phyloP scores from a whole-genome alignment of 2,113 vertebrate genomes.

The Myiozetetes cayanensis region DNA sequence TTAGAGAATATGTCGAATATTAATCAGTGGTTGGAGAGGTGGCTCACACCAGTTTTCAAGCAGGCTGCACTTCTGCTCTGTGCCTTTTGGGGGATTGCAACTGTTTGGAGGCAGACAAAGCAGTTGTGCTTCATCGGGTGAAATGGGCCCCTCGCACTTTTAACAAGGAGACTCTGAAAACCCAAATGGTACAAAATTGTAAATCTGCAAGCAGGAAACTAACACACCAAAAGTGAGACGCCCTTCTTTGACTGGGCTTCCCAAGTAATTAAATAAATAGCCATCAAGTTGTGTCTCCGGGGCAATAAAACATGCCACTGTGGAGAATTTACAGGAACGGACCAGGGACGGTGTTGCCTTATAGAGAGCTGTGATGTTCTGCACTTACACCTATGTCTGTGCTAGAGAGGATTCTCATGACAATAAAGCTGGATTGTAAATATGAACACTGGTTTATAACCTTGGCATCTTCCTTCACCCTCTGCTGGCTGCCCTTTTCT shows the following conservation, averaged over 20 bases:
- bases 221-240: conserved; percentile 54
- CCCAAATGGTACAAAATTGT: conserved; percentile 70
- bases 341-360: conserved; percentile 34
- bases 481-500: background rate
- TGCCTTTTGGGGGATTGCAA: conserved; percentile 61
- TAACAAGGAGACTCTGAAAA: conserved; percentile 71
- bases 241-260: conserved; percentile 67
- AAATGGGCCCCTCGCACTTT: conserved; percentile 64
- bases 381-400: background rate
- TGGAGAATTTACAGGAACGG: conserved; percentile 64
- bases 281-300: conserved; percentile 51
- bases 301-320: conserved; percentile 65
- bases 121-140: conserved; percentile 58
- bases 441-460: conserved; percentile 13
- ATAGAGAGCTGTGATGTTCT: conserved; percentile 12
- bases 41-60: conserved; percentile 66
- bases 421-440: conserved; percentile 11
- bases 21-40: conserved; percentile 82
- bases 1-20: conserved; percentile 83
- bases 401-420: background rate
- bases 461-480: conserved; percentile 46
- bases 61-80: conserved; percentile 68
- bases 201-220: conserved; percentile 78
- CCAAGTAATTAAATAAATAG: conserved; percentile 77
- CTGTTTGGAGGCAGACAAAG: conserved; percentile 17